A percentile compares a stretch with the other conserved stretches of the same genome.
Evolutionary conservation across 2,797 vertebrate species (phyloP).

Genomic region (Acipenser ruthenus): DNA sequence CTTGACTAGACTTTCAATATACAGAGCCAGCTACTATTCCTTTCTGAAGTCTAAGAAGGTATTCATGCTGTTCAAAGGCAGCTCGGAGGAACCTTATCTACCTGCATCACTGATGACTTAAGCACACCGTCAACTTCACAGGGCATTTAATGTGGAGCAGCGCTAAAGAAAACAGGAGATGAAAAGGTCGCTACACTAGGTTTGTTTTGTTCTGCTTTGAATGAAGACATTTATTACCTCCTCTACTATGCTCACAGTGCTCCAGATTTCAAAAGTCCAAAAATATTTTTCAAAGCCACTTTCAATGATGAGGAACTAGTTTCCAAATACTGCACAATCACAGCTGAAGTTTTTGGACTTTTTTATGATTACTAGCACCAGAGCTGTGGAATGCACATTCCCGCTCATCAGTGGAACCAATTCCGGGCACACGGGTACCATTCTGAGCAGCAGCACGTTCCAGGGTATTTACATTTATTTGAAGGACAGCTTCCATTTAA

Average conservation of each 20-base stretch:
- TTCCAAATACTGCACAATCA: conserved; percentile 36
- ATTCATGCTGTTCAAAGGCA: no score
- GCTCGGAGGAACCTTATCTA: not conserved
- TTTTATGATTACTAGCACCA: conserved; percentile 24
- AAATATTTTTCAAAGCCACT: conserved; percentile 1
- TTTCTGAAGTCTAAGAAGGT: no score
- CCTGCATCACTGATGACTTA: conserved; percentile 22
- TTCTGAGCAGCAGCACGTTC: conserved; percentile 23
- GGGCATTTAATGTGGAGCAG: not conserved
- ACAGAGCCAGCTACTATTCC: no score
- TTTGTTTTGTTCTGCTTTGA: conserved; percentile 22
- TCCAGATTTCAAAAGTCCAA: not conserved
- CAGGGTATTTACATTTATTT: not conserved
- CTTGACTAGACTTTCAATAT: no score
- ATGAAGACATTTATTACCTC: no score
- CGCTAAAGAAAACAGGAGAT: conserved; percentile 43
- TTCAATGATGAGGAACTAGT: conserved; percentile 33
- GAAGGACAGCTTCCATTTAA: not conserved
- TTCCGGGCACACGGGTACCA: conserved; percentile 5
- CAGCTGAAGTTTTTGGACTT: conserved; percentile 12
- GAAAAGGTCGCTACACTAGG: conserved; percentile 34
- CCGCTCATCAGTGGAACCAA: conserved; percentile 34
- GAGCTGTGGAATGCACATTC: conserved; percentile 17
- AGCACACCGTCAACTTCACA: conserved; percentile 46
- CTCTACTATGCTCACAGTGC: no score